Conservation (phyloP, 2,113 vertebrate genomes). For the Siphamia tubifer region DNA sequence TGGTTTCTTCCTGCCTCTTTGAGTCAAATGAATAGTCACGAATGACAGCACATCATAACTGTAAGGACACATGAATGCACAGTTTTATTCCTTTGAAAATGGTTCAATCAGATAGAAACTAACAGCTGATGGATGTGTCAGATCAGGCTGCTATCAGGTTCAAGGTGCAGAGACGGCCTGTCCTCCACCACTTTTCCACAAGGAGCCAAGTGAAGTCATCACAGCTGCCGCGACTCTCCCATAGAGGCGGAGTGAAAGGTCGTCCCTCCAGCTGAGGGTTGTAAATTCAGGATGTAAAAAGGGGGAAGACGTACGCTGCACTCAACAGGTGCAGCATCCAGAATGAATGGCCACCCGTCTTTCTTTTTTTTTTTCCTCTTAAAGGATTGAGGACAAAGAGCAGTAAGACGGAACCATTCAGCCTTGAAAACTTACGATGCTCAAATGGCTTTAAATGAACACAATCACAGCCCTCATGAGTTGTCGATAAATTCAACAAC, state of each 20-base stretch:
- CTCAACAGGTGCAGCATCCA: slow-evolving; percentile 74
- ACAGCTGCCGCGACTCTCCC: slow-evolving; percentile 65
- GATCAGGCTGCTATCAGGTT: slow-evolving; percentile 58
- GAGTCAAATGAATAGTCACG: slow-evolving; percentile 35
- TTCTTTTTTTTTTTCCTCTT: neutral
- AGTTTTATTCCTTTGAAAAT: slow-evolving; percentile 34
- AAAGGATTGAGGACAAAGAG: slow-evolving; percentile 39
- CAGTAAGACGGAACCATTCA: slow-evolving; percentile 32
- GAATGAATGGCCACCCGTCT: slow-evolving; percentile 54
- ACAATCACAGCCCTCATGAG: slow-evolving; percentile 25
- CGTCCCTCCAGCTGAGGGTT: slow-evolving; percentile 72
- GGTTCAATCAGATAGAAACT: slow-evolving; percentile 41
- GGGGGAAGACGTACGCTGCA: slow-evolving; percentile 53
- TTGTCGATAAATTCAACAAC: slow-evolving; percentile 5
- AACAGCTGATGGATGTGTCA: slow-evolving; percentile 61
- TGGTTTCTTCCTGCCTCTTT: slow-evolving; percentile 53
- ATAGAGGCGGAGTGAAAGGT: slow-evolving; percentile 57
- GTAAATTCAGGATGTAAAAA: slow-evolving; percentile 76
- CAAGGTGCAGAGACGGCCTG: slow-evolving; percentile 35
- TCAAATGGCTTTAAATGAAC: slow-evolving; percentile 13
- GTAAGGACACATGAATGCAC: slow-evolving; percentile 33
- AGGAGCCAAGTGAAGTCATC: slow-evolving; percentile 63
- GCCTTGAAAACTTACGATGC: slow-evolving; percentile 24
- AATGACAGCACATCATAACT: slow-evolving; percentile 11
- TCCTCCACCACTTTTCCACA: slow-evolving; percentile 16